A percentile compares a stretch with the other conserved stretches of the same genome.
These are phyloP conservation scores for Ormyrus thymus DNA, from an alignment of 2,888 invertebrate species.

Conservation along the genomic window DNA sequence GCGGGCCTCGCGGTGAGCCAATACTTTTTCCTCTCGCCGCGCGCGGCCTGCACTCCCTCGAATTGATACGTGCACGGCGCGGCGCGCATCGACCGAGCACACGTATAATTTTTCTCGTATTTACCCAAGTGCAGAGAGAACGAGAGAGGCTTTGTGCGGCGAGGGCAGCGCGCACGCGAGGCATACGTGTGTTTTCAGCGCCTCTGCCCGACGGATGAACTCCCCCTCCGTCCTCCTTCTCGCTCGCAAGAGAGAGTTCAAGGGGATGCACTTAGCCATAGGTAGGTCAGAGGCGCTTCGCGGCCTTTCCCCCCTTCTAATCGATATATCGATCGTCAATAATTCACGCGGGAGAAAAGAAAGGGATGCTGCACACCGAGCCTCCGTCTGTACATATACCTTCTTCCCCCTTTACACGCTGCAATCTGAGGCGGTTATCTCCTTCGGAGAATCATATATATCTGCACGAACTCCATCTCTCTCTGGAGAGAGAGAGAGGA, in stretches of 20 bases:
- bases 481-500: background rate
- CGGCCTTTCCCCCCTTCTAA: slow-evolving; percentile 48
- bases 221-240: background rate
- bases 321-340: slow-evolving; percentile 60
- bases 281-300: slow-evolving; percentile 57
- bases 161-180: background rate
- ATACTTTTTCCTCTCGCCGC: slow-evolving; percentile 30
- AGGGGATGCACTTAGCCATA: slow-evolving; percentile 54
- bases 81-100: slow-evolving; percentile 4
- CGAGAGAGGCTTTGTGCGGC: background rate
- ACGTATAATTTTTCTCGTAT: slow-evolving; percentile 49
- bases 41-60: background rate
- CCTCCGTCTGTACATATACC: background rate
- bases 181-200: slow-evolving; percentile 23
- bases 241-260: slow-evolving; percentile 25
- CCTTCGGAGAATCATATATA: slow-evolving; percentile 49
- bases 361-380: background rate
- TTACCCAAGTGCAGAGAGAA: slow-evolving; percentile 26
- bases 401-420: slow-evolving; percentile 9
- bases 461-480: slow-evolving; percentile 1
- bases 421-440: slow-evolving; percentile 57
- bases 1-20: slow-evolving; percentile 3
- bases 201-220: background rate
- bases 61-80: slow-evolving; percentile 39
- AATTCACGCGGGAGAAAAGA: slow-evolving; percentile 54